phyloP scores from a whole-genome alignment of 2,888 invertebrate genomes.

The Pomacea canaliculata region DNA sequence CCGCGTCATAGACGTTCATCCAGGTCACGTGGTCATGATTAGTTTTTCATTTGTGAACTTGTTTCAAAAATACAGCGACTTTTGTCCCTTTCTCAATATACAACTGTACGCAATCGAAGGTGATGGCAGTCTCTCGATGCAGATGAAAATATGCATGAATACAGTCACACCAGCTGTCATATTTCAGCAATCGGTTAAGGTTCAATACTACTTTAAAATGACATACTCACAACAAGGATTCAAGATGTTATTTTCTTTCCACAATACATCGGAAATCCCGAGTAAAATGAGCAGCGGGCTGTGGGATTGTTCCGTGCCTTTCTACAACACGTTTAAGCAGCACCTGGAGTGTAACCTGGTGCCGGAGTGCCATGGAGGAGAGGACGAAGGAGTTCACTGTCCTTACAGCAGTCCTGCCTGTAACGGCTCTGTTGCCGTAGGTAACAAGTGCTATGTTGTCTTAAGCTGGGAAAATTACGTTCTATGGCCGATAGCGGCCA shows the following conservation, averaged over 20 bases:
- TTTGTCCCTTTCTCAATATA: no score
- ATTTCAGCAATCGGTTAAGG: background rate
- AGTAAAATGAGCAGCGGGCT: background rate
- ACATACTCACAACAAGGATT: background rate
- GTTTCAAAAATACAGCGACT: no score
- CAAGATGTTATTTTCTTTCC: background rate
- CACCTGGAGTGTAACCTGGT: conserved; percentile 15
- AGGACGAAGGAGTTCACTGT: conserved; percentile 12
- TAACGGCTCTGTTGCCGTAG: conserved; percentile 3
- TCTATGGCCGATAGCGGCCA: conserved; percentile 1
- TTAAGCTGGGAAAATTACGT: no score
- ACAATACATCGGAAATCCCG: background rate
- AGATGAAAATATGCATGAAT: no score
- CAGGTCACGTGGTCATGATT: background rate
- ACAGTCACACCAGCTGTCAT: no score
- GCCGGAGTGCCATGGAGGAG: conserved; percentile 7
- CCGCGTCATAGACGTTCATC: background rate
- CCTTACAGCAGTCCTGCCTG: conserved; percentile 14
- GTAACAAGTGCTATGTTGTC: conserved; percentile 14
- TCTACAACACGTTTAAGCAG: background rate
- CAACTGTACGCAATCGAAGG: no score
- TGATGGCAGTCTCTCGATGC: no score
- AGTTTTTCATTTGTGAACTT: background rate
- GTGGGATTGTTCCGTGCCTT: conserved; percentile 8
- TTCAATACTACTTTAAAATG: background rate